Evolutionary conservation across 2,888 invertebrate genomes (phyloP), one percentile per base, ranked within the genome.

Genomic region (Adelphocoris suturalis): DNA sequence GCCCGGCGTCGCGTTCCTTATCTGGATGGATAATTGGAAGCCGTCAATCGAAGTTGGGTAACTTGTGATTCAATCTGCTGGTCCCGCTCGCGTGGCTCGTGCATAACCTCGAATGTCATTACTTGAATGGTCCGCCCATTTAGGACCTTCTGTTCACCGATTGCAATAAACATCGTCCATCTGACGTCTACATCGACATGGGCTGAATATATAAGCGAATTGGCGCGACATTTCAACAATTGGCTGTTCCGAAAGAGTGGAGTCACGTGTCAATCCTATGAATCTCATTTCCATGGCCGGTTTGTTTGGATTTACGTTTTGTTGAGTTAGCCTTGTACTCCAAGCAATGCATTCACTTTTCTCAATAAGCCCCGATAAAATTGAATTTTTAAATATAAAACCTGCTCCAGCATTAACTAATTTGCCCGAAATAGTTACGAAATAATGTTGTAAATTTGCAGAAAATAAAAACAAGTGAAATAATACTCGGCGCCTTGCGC

Each of bases 51-150:
- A n/a, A 12, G 78, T 78, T 78, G 37, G 78, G 78, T 78, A 78
- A 78, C 78, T n/a, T 46, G n/a, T 16, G 37, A 37, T 78, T 46
- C 16, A 68, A 23, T 68, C 68, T 68, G 68, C 11, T 23, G 19
- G 68, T 23, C 23, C 23, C 68, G 1, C 23, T 68, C 68, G 23
- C 68, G 68, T 68, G 68, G 47, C 78, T 19, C 78, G 78, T 78
- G 78, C 78, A 78, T 78, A 78, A 78, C 78, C 47, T 68, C 68
- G 68, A 23, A 68, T 68, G 68, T 68, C 68, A 68, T 68, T 68
- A 68, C 68, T 68, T 23, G 23, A 68, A 68, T 23, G 68, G 68
- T 68, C 19, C n/a, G 68, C 68, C 23, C 68, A 68, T 68, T 68
- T 68, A 23, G 68, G 68, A 12, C 68, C 68, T 68, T 68, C 68